Percentiles rank a stretch among this genome's conserved stretches.
Evolutionary conservation across 1,140 invertebrate genomes (phyloP).

Genomic region (Drosophila lowei): DNA sequence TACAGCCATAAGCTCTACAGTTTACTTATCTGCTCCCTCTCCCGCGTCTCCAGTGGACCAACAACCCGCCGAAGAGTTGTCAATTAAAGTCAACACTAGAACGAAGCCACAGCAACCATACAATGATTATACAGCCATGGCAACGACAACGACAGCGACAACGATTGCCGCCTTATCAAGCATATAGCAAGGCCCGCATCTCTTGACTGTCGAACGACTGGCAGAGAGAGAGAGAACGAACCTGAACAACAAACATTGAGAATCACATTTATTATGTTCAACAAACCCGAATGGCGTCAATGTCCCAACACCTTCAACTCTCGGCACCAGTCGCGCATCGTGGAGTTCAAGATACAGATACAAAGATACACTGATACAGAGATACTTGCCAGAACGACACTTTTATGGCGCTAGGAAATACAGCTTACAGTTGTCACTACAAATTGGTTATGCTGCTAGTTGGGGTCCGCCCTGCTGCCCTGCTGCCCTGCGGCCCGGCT

Average conservation of each 20-base stretch:
- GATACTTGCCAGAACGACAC: conserved; percentile 30
- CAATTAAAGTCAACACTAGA: conserved; percentile 74
- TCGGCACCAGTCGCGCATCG: conserved; percentile 1
- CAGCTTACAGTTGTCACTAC: conserved; percentile 76
- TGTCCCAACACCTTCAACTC: conserved; percentile 72
- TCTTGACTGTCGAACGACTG: conserved; percentile 4
- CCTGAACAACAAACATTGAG: conserved; percentile 58
- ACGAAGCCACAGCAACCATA: not conserved
- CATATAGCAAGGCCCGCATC: conserved; percentile 34
- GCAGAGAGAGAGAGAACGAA: conserved; percentile 30
- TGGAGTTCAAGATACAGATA: conserved; percentile 37
- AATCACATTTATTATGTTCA: conserved; percentile 78
- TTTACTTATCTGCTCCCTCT: too few relatives aligned
- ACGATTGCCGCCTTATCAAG: conserved; percentile 54
- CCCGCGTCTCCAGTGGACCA: conserved; percentile 21
- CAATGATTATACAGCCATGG: conserved; percentile 50
- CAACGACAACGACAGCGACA: conserved; percentile 25
- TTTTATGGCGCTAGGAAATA: conserved; percentile 72
- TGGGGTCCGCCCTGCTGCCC: conserved; percentile 10
- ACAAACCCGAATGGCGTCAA: conserved; percentile 77
- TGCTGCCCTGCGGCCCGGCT: conserved; percentile 43
- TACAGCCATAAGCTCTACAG: not conserved
- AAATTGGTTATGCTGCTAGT: conserved; percentile 61
- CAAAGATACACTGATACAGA: conserved; percentile 28
- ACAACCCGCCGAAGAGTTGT: conserved; percentile 58